phyloP scores from a whole-genome alignment of 2,888 invertebrate genomes.

The Arctia plantaginis region DNA sequence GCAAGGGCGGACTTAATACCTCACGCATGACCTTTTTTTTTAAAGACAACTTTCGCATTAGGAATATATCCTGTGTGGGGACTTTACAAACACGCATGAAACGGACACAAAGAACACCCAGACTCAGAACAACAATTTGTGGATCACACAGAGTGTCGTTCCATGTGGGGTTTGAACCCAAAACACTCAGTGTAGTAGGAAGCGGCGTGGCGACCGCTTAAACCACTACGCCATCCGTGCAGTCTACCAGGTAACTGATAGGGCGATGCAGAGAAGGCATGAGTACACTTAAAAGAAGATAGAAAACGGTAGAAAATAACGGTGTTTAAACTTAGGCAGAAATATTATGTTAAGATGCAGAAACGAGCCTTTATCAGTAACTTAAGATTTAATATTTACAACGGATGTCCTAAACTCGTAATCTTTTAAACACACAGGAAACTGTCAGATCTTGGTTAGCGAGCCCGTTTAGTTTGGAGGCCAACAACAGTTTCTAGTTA shows the following conservation, averaged over 20 bases:
- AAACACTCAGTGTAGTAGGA: no score
- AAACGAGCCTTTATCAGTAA: constrained; percentile 8
- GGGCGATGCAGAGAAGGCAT: no score
- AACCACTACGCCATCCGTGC: no score
- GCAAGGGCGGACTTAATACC: background rate
- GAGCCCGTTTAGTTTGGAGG: constrained; percentile 31
- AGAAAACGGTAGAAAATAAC: background rate
- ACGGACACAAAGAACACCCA: no score
- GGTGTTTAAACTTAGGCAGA: background rate
- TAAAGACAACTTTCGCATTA: no score
- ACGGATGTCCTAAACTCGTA: constrained; percentile 27
- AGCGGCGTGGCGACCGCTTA: no score
- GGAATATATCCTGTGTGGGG: no score
- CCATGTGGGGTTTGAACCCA: no score
- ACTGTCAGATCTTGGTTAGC: constrained; percentile 28
- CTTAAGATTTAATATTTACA: constrained; percentile 17
- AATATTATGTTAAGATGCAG: background rate
- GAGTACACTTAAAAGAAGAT: background rate
- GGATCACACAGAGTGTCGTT: no score
- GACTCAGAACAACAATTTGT: no score
- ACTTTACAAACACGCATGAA: no score
- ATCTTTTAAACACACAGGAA: constrained; percentile 31
- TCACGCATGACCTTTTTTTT: background rate
- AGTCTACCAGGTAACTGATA: background rate
- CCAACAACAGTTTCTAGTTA: constrained; percentile 12